Evolutionary conservation across 1,140 invertebrate species (phyloP).

Genomic region (Coptotermes formosanus): DNA sequence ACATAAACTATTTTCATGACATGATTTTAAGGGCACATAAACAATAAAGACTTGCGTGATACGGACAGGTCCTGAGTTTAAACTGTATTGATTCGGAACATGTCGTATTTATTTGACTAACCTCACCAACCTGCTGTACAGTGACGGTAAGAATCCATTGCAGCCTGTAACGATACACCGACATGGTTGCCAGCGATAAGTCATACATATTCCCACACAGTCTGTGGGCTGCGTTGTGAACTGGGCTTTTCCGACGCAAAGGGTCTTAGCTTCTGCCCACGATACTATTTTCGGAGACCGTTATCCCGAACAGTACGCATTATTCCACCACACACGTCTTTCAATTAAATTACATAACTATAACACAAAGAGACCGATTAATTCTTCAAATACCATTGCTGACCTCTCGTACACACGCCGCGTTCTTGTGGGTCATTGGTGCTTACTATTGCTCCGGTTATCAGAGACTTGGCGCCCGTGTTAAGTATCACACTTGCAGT

Average conservation of each 20-base stretch:
- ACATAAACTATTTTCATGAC: too few species aligned
- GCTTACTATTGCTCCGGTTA: not conserved
- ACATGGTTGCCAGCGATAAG: too few species aligned
- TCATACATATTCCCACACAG: too few species aligned
- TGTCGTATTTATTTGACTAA: too few species aligned
- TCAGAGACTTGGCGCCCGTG: not conserved
- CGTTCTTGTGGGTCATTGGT: not conserved
- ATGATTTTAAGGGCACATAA: too few species aligned
- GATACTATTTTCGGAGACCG: not conserved
- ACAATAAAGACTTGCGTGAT: too few species aligned
- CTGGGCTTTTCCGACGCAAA: not conserved
- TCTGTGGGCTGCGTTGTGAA: not conserved
- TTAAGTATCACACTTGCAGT: not conserved
- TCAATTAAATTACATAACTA: not conserved
- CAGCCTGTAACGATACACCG: too few species aligned
- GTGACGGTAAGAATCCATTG: too few species aligned
- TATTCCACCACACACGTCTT: not conserved
- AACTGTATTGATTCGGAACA: too few species aligned
- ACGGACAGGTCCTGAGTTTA: too few species aligned
- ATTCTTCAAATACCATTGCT: not conserved
- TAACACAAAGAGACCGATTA: not conserved
- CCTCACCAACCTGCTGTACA: too few species aligned
- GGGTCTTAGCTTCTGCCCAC: not conserved
- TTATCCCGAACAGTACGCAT: not conserved
- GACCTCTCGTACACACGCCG: too few species aligned